phyloP scores from a whole-genome alignment of 2,888 invertebrate genomes.

The Drosophila lacicola region DNA sequence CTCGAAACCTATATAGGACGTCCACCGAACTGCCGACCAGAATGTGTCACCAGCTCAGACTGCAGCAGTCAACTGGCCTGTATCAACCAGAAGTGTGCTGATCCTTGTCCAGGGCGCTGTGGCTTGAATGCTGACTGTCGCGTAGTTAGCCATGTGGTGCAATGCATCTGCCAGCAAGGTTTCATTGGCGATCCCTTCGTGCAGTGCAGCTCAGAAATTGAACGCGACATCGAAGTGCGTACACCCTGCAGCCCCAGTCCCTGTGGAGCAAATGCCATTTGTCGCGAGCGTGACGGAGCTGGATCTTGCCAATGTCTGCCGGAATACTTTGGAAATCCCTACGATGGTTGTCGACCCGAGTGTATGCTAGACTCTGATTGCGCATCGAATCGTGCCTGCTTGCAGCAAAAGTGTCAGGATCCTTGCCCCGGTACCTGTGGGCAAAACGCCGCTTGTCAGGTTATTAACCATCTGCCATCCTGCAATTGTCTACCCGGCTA shows the following conservation, averaged over 20 bases:
- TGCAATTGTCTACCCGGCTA: constrained; percentile 90
- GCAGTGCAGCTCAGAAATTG: constrained; percentile 86
- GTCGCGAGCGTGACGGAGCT: constrained; percentile 88
- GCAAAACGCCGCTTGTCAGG: constrained; percentile 90
- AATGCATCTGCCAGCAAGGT: constrained; percentile 89
- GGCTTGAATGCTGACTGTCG: constrained; percentile 90
- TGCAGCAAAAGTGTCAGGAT: constrained; percentile 90
- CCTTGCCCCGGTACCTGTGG: constrained; percentile 93
- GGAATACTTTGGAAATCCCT: constrained; percentile 92
- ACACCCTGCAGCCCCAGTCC: constrained; percentile 88
- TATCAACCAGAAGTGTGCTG: constrained; percentile 90
- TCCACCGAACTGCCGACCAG: constrained; percentile 92
- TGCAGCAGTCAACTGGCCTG: constrained; percentile 90
- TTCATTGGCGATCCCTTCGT: constrained; percentile 92
- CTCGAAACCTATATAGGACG: constrained; percentile 88
- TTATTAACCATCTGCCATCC: constrained; percentile 89
- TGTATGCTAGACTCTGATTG: constrained; percentile 91
- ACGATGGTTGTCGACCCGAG: constrained; percentile 91
- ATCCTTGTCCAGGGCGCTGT: constrained; percentile 91
- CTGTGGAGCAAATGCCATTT: constrained; percentile 90
- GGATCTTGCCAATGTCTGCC: constrained; percentile 90
- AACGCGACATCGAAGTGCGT: constrained; percentile 85
- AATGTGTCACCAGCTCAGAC: constrained; percentile 92
- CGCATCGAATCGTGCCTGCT: constrained; percentile 89
- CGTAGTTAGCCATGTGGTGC: constrained; percentile 91